Percentiles rank a stretch among this genome's conserved stretches.
phyloP scores from a whole-genome alignment of 2,888 invertebrate species.

The Antheraea yamamai region DNA sequence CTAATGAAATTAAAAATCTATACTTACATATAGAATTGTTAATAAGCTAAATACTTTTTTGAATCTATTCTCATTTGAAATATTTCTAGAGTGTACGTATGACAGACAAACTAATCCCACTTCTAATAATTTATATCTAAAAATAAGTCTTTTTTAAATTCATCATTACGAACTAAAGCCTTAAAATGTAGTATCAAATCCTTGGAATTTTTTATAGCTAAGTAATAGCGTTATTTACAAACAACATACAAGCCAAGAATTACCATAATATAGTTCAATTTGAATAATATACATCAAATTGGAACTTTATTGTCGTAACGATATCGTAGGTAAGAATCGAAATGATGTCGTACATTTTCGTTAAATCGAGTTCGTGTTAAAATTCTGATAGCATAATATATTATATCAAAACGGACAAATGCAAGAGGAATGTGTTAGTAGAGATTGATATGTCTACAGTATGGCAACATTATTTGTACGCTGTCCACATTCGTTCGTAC shows the following conservation, averaged over 20 bases:
- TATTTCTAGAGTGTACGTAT: conserved; percentile 19
- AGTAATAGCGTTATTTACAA: conserved; percentile 47
- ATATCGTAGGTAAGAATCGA: conserved; percentile 8
- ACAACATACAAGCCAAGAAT: conserved; percentile 21
- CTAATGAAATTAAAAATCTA: neutral
- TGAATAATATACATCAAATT: conserved; percentile 1
- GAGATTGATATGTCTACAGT: conserved; percentile 72
- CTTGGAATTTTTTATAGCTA: conserved; percentile 56
- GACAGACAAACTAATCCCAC: conserved; percentile 46
- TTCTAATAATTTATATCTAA: conserved; percentile 44
- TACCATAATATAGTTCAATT: neutral
- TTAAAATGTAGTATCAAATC: conserved; percentile 60
- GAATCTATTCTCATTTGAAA: neutral
- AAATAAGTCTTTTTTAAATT: conserved; percentile 75
- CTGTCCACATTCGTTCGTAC: conserved; percentile 23
- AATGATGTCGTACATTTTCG: conserved; percentile 15
- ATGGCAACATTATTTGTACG: conserved; percentile 71
- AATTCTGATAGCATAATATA: conserved; percentile 29
- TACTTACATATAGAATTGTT: neutral
- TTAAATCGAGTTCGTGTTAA: conserved; percentile 31
- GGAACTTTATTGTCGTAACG: neutral
- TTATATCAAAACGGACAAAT: conserved; percentile 33
- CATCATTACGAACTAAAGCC: conserved; percentile 49
- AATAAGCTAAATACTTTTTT: neutral
- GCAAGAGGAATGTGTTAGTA: conserved; percentile 67